Conservation (phyloP, 30 jellyfish, hydroid and myxozoan genomes). For the Thelohanellus kitauei region DNA sequence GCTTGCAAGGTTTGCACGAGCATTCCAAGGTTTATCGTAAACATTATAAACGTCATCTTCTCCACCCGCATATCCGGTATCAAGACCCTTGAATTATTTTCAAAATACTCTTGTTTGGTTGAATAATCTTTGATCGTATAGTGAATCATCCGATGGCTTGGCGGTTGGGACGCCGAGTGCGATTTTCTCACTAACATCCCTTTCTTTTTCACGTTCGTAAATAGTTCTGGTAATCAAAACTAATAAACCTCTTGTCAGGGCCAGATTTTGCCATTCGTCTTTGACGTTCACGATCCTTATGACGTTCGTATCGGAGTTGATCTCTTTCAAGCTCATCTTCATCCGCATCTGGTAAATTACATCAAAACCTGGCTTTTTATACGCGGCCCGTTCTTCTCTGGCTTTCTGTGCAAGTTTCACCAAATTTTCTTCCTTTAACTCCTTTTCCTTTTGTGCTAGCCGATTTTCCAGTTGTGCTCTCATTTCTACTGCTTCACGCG, state of each 20-base stretch:
- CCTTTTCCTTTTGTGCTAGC: slow-evolving; percentile 76
- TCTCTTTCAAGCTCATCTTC: slow-evolving; percentile 59
- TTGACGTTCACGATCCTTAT: slow-evolving; percentile 72
- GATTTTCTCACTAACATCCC: slow-evolving; percentile 87
- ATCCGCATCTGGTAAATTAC: slow-evolving; percentile 21
- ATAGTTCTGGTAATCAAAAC: slow-evolving; percentile 22
- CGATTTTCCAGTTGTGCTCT: slow-evolving; percentile 73
- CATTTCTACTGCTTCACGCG: slow-evolving; percentile 88
- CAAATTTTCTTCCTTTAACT: slow-evolving; percentile 38
- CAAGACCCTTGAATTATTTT: slow-evolving; percentile 30
- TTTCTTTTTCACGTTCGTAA: slow-evolving; percentile 47
- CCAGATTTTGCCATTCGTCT: slow-evolving; percentile 61
- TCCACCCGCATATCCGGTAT: slow-evolving; percentile 49
- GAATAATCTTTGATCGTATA: slow-evolving; percentile 82
- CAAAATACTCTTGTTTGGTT: slow-evolving; percentile 34
- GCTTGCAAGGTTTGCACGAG: slow-evolving; percentile 35
- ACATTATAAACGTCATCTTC: slow-evolving; percentile 77
- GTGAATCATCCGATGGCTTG: slow-evolving; percentile 53
- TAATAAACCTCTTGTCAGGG: slow-evolving; percentile 58
- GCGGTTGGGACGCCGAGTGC: slow-evolving; percentile 93
- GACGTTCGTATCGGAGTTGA: slow-evolving; percentile 50
- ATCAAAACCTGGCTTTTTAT: not conserved
- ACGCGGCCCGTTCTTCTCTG: slow-evolving; percentile 72
- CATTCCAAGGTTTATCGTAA: slow-evolving; percentile 80
- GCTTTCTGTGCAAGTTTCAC: slow-evolving; percentile 76